Conservation (phyloP, 2,113 vertebrate species). For the Gymnogyps californianus region DNA sequence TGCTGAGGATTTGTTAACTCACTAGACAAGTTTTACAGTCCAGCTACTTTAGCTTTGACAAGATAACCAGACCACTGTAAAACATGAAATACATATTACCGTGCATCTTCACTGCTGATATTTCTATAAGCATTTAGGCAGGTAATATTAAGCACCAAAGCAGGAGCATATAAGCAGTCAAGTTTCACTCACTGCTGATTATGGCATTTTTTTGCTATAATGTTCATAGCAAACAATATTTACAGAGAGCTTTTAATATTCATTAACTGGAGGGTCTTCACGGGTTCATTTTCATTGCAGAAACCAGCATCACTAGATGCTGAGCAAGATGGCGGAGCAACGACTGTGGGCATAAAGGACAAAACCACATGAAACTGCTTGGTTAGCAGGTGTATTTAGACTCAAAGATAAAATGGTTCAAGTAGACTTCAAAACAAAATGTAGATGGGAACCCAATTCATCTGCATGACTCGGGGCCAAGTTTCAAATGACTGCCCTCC, state of each 20-base stretch:
- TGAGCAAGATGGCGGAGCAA: neutral
- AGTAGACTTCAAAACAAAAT: neutral
- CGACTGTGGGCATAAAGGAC: neutral
- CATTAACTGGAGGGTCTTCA: neutral
- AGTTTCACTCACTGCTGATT: neutral
- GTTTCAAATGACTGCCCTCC: neutral
- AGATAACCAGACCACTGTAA: neutral
- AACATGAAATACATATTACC: neutral
- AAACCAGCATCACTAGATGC: neutral
- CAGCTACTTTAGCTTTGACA: neutral
- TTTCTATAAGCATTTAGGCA: neutral
- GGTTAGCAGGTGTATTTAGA: neutral
- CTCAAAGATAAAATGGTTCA: neutral
- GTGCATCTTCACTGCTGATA: neutral
- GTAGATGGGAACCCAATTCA: neutral
- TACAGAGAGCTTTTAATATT: neutral
- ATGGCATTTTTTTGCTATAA: neutral
- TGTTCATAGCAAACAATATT: neutral
- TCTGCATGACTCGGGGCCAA: rapidly evolving
- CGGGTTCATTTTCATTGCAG: neutral
- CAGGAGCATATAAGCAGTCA: neutral
- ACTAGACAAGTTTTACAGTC: neutral
- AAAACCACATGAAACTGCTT: neutral
- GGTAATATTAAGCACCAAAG: neutral
- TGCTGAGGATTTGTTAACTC: neutral